Base-by-base conservation (phyloP, 2,888 invertebrate genomes). In the Drosophila peninsularis region DNA sequence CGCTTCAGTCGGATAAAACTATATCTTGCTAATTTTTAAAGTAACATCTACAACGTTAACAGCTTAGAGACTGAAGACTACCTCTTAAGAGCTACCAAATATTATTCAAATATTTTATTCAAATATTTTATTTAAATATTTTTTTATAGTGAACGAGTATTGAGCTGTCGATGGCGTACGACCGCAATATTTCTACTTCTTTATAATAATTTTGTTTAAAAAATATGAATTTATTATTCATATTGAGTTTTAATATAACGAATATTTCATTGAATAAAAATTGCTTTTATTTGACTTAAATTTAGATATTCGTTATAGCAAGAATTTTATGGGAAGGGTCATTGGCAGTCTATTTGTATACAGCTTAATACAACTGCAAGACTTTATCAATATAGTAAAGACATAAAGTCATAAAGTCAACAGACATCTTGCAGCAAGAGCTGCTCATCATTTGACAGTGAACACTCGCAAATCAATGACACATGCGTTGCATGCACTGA, bases 381-480 rank as follows among this genome's bases (percentile, higher is more conserved):
- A 17, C 10, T 10, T 4, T 4, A 17, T 10, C n/a, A n/a, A n/a
- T n/a, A n/a, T n/a, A n/a, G n/a, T n/a, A n/a, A n/a, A n/a, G n/a
- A n/a, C n/a, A n/a, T n/a, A n/a, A n/a, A n/a, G n/a, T n/a, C n/a
- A n/a, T n/a, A n/a, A n/a, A n/a, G n/a, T n/a, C n/a, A n/a, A n/a
- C n/a, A n/a, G n/a, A n/a, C n/a, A n/a, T n/a, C n/a, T n/a, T n/a
- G n/a, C n/a, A n/a, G n/a, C n/a, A n/a, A n/a, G n/a, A n/a, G n/a
- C n/a, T n/a, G n/a, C n/a, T n/a, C n/a, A 47, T 32, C 19, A 32
- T 41, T 45, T 45, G 42, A 34, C 45, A 54, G 19, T 37, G 30
- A 24, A n/a, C 30, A 42, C 42, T 27, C 53, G 53, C 34, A 63
- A 42, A 63, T 63, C 41, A 50, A 50, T 36, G 13, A 27, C 49